Conservation (phyloP, 2,797 vertebrate genomes). For the Mus minutoides region DNA sequence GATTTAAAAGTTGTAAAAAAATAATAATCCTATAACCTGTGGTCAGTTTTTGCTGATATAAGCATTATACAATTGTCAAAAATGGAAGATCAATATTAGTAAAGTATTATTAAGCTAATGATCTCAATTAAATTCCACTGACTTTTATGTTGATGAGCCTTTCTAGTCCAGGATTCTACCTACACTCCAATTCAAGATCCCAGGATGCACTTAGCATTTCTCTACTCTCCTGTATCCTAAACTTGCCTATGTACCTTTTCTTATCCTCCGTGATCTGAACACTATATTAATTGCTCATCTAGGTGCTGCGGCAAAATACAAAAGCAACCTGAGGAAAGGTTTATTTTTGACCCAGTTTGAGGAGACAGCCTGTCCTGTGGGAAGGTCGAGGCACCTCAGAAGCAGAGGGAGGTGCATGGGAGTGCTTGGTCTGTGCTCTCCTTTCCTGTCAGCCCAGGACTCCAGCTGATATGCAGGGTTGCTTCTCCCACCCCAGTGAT, state of each 20-base stretch:
- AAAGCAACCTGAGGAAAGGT: neutral
- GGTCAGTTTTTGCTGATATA: neutral
- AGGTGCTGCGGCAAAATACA: neutral
- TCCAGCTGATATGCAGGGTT: neutral
- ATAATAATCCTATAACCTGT: neutral
- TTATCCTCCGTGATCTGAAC: neutral
- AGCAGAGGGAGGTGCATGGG: neutral
- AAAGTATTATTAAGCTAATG: neutral
- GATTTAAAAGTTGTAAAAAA: slow-evolving; percentile 14
- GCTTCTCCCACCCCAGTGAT: too few species aligned
- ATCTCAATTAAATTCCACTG: neutral
- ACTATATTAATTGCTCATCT: neutral
- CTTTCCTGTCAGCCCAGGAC: neutral
- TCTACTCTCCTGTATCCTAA: neutral
- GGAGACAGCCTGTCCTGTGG: neutral
- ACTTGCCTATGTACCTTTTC: neutral
- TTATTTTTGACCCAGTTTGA: neutral
- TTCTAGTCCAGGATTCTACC: neutral
- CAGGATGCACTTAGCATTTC: neutral
- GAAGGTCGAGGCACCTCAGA: neutral
- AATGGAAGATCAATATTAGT: neutral
- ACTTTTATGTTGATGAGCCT: neutral
- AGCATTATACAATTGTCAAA: neutral
- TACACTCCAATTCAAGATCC: neutral
- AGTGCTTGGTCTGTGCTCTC: neutral